Base-by-base conservation (phyloP, 1,140 invertebrate species). In the Leptonema lineaticorne region DNA sequence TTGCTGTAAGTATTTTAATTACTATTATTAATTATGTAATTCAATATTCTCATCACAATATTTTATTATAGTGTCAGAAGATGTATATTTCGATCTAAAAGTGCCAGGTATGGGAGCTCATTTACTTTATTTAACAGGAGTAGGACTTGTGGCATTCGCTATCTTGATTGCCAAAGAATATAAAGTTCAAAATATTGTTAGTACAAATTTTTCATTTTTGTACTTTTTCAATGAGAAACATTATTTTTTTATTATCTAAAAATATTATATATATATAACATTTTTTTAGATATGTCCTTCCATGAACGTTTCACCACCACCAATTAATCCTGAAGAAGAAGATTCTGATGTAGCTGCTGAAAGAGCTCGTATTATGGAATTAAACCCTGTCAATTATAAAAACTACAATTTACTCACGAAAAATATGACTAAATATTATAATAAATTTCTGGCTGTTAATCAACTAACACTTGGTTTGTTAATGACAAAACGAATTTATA, bases 351-450 rank as follows among this genome's bases (percentile, higher is more conserved):
- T 86, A 3, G 50, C 67, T 1, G 73, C 75, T 0, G 85, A 86
- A 71, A 76, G 76, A 26, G 20, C 70, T 11, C 80, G 79, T 68
- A 80, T 79, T 8, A 63, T 73, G 14, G 41, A 33, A 5, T 69
- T 81, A n/a, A 56, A 67, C 0, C 50, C 69, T 3, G 26, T 64
- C 0, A 75, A 82, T 26, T 65, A 75, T 16, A 22, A 73, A 1
- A 67, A 78, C 1, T 77, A 83, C 68, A 80, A 75, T 11, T 74
- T 86, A 8, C 75, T 84, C 0, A 67, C 83, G 1, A 78, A 78
- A 59, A 81, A 86, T 58, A 75, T 91, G 1, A 85, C 86, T 2
- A 94, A 94, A 76, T 87, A 85, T 74, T 92, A 91, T 67, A 82
- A 85, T 0, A 83, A 84, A 2, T 81, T 90, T 57, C 75, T 86